Evolutionary conservation across 35 echinoderm and acorn worm species (phyloP).

Genomic region (Apostichopus parvimensis): DNA sequence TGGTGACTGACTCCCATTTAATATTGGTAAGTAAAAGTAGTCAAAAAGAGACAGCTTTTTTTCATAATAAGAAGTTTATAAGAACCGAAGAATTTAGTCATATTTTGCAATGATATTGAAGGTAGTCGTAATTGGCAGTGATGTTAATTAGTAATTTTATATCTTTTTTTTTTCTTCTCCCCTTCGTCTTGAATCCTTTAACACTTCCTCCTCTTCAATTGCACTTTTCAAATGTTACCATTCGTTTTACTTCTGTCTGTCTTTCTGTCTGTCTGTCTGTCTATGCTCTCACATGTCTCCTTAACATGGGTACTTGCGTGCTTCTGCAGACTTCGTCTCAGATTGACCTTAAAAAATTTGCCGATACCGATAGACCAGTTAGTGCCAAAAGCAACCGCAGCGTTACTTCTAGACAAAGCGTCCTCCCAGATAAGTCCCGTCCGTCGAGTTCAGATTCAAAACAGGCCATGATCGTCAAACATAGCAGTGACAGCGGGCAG

Average conservation of each 20-base stretch:
- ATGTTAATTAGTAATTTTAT: too few species aligned
- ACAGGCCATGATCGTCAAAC: constrained; percentile 32
- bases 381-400: constrained; percentile 27
- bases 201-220: constrained; percentile 19
- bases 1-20: too few species aligned
- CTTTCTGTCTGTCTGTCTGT: constrained; percentile 27
- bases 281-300: constrained; percentile 4
- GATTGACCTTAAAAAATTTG: constrained; percentile 58
- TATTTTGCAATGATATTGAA: too few species aligned
- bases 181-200: not conserved
- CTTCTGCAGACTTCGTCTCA: constrained; percentile 73
- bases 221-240: not conserved
- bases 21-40: too few species aligned
- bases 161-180: constrained; percentile 26
- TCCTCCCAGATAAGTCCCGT: constrained; percentile 12
- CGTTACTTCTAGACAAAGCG: not conserved
- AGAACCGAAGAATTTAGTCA: too few species aligned
- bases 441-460: constrained; percentile 15
- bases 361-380: constrained; percentile 33
- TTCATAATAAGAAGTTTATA: too few species aligned
- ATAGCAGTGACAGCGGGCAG: constrained; percentile 7
- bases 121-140: too few species aligned
- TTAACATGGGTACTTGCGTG: constrained; percentile 28
- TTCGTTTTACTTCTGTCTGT: not conserved
- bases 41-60: too few species aligned